Evolutionary conservation across 2,888 invertebrate genomes (phyloP), one percentile per base, ranked within the genome.

Genomic region (Clistopyga incitator): DNA sequence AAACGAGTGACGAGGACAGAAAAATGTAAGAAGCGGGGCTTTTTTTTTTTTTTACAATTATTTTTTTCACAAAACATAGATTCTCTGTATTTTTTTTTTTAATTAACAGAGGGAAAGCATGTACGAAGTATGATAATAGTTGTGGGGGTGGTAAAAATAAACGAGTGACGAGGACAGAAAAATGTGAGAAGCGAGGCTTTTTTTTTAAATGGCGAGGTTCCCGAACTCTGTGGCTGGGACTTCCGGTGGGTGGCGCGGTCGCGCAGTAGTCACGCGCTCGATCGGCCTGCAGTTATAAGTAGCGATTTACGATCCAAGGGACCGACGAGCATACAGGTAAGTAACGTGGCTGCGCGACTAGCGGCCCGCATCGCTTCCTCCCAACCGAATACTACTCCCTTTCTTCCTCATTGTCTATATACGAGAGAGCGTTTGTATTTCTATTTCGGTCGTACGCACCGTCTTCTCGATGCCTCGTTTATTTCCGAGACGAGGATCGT

Each of bases 371-470:
- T 75, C 52, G 75, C 65, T 65, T 54, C 64, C 65, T 64, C 64
- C 15, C 75, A 42, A 65, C 25, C 75, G 65, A 65, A 54, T 65
- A 65, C 6, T 29, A 38, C 25, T 54, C 75, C 67, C 77, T 77
- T 77, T 77, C 77, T 77, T 77, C 56, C 77, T 77, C 77, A 77
- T 77, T 77, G 77, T 77, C 59, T 42, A n/a, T n/a, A n/a, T n/a
- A 13, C 11, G 65, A 75, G 61, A 34, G 75, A 65, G 8, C 52
- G 65, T 54, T 52, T 65, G 34, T 45, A 34, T 59, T 78, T 78
- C 68, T 77, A 78, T 70, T 78, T 78, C 59, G 61, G 77, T 78
- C 77, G 34, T 15, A 38, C n/a, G n/a, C 65, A 18, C 29, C 47
- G 23, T 68, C 65, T 67, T 54, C 59, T 61, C 47, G 77, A 68